Percentiles rank a stretch among this genome's conserved stretches.
Evolutionary conservation across 92 coral and sea anemone species (phyloP).

Genomic region (Epizoanthus scotinus): DNA sequence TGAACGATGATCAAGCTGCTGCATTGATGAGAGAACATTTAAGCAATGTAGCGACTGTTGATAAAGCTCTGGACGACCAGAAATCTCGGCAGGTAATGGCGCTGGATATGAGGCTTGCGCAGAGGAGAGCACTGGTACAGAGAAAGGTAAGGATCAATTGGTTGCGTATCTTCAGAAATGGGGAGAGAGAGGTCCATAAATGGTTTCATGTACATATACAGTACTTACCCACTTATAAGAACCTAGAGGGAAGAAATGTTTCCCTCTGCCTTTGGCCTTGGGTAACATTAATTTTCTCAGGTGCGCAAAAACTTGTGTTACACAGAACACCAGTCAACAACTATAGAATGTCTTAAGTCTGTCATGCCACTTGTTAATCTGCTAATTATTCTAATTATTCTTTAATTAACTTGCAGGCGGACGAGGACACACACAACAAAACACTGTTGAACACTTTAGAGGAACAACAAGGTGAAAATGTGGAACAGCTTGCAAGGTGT

Average conservation of each 20-base stretch:
- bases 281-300: too few relatives aligned
- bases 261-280: too few relatives aligned
- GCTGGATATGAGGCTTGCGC: slow-evolving; percentile 91
- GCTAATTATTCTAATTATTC: background rate
- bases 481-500: slow-evolving; percentile 71
- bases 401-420: slow-evolving; percentile 48
- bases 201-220: too few relatives aligned
- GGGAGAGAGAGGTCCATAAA: too few relatives aligned
- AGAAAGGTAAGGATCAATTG: slow-evolving; percentile 55
- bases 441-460: slow-evolving; percentile 48
- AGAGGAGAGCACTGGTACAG: slow-evolving; percentile 82
- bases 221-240: too few relatives aligned
- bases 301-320: too few relatives aligned
- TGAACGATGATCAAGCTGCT: slow-evolving; percentile 82
- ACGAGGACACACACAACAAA: slow-evolving; percentile 66
- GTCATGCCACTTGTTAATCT: background rate
- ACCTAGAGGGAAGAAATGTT: too few relatives aligned
- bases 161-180: background rate
- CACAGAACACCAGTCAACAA: too few relatives aligned
- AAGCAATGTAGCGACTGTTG: slow-evolving; percentile 82
- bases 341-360: background rate
- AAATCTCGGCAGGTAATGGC: slow-evolving; percentile 87
- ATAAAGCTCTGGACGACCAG: slow-evolving; percentile 90
- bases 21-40: slow-evolving; percentile 75
- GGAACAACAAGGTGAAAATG: slow-evolving; percentile 56